phyloP scores from a whole-genome alignment of 2,113 vertebrate genomes.

The Thermophis baileyi region DNA sequence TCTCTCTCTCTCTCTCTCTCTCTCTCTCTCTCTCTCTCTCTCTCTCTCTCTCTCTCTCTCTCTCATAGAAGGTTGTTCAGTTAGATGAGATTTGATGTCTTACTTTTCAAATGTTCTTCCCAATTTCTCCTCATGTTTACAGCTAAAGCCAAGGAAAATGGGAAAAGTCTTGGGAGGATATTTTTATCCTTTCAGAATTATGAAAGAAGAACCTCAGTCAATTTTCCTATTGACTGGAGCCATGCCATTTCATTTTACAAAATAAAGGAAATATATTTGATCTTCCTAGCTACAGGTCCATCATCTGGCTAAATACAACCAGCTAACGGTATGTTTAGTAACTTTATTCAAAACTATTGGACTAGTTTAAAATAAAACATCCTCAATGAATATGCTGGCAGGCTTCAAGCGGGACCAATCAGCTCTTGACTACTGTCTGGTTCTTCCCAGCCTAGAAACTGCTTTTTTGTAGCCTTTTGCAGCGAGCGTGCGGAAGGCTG shows the following conservation, averaged over 20 bases:
- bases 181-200: not conserved
- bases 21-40: too few species aligned
- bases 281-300: not conserved
- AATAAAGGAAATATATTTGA: not conserved
- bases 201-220: not conserved
- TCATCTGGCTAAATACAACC: not conserved
- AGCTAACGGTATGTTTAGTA: not conserved
- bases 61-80: too few species aligned
- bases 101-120: not conserved
- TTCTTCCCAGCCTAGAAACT: not conserved
- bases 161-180: not conserved
- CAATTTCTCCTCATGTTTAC: not conserved
- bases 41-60: not conserved
- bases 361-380: not conserved
- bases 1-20: too few species aligned
- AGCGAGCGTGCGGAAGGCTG: too few species aligned
- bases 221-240: not conserved
- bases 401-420: not conserved
- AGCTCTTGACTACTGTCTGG: not conserved
- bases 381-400: not conserved
- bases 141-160: not conserved
- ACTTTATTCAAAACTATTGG: not conserved
- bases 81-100: not conserved
- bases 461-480: not conserved
- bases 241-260: not conserved